phyloP scores from a whole-genome alignment of 2,888 invertebrate species.

The Mimachlamys varia region DNA sequence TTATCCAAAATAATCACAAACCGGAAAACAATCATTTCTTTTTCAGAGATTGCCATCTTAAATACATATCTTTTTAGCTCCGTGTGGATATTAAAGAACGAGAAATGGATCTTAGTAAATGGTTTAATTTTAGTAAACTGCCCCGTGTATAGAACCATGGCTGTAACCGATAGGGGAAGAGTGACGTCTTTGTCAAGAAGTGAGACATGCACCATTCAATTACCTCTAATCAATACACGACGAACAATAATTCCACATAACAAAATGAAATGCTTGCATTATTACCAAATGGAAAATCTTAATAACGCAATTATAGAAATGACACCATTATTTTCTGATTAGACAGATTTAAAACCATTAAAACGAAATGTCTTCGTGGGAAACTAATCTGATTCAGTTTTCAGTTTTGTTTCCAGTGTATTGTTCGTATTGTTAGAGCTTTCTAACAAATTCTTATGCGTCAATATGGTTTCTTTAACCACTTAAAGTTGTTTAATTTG shows the following conservation, averaged over 20 bases:
- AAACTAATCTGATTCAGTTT: conserved; percentile 10
- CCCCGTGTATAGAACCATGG: neutral
- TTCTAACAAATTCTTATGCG: neutral
- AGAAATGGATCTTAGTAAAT: neutral
- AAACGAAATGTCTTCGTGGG: neutral
- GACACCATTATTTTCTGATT: neutral
- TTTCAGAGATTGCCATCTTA: conserved; percentile 21
- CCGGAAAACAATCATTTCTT: conserved; percentile 32
- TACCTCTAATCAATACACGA: neutral
- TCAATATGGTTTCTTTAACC: neutral
- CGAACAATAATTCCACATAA: neutral
- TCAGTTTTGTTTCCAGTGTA: neutral
- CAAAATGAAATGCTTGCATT: conserved; percentile 14
- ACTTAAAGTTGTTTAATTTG: neutral
- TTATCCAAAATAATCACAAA: conserved; percentile 6
- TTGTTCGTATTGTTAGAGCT: neutral
- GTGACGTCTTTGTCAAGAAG: neutral
- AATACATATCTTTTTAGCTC: neutral
- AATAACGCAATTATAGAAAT: neutral
- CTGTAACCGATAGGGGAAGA: neutral
- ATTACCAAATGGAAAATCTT: neutral
- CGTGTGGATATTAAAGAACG: neutral
- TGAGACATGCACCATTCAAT: conserved; percentile 1
- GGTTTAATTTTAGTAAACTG: neutral
- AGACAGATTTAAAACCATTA: neutral